Base-by-base conservation (phyloP, 2,797 vertebrate genomes). In the Cyclopterus lumpus region DNA sequence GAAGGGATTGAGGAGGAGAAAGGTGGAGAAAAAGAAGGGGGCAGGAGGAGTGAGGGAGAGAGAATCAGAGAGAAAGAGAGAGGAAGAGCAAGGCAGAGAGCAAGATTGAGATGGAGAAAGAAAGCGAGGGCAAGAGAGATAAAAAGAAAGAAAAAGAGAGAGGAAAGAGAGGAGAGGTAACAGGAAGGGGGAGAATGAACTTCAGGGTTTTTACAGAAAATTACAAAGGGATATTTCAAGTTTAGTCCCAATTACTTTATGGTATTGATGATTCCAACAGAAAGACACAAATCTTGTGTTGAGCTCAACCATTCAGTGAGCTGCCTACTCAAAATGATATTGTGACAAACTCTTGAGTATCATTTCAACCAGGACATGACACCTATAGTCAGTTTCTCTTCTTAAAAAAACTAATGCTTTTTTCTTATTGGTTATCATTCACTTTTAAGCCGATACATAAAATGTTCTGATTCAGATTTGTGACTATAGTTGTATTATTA, bases 121-220 rank as follows among this genome's bases (percentile, higher is more conserved):
- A 34, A 34, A 77, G 73, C 30, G 42, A 81, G 69, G 54, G 67
- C 51, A 30, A 73, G 53, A 80, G 55, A 86, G 81, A 85, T 46
- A 77, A 68, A 80, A 40, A 83, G 8, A 78, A 38, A 83, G 55
- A 82, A 34, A 57, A 18, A 80, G 71, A 77, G 42, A 87, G 64
- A 79, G 55, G 73, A 86, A 69, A 88, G 77, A 91, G 84, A 90
- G 84, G 81, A 92, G 90, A 93, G 83, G 91, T 93, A 91, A 93
- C 91, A 92, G 90, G 89, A 90, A 93, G 91, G 92, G 89, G 91
- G 82, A 91, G 90, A 93, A 93, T 94, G 93, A 94, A 93, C 93
- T 94, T 94, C 91, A 94, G 92, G 91, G 91, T 91, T 93, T 91
- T 92, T 92, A 93, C 90, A 93, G 89, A 93, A 91, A 90, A 92